Evolutionary conservation across 2,113 vertebrate species (phyloP).

Genomic region (Puffinus mauretanicus): DNA sequence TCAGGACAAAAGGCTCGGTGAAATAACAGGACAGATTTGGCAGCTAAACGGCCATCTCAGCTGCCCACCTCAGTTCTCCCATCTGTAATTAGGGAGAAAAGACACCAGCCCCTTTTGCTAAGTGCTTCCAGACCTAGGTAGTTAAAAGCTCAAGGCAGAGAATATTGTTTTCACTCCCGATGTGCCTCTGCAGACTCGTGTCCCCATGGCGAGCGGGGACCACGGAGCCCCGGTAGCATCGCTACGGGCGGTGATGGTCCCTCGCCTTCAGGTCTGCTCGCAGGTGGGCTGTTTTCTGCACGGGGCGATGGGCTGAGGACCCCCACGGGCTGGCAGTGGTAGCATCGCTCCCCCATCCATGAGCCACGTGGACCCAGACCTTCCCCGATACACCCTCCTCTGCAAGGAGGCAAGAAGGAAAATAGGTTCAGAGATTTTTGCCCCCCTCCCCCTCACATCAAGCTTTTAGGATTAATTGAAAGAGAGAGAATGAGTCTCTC

Average conservation of each 20-base stretch:
- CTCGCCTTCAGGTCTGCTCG: neutral
- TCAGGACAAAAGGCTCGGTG: neutral
- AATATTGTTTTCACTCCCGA: neutral
- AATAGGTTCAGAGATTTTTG: neutral
- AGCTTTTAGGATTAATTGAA: neutral
- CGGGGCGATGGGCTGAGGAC: neutral
- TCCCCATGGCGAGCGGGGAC: rapidly evolving
- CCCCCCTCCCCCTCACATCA: neutral
- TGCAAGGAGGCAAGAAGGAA: neutral
- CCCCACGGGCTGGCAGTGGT: neutral
- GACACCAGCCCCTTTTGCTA: neutral
- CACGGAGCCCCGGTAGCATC: rapidly evolving
- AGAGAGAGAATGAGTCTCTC: neutral
- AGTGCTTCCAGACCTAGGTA: neutral
- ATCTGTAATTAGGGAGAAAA: neutral
- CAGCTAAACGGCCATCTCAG: rapidly evolving
- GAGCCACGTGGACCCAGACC: neutral
- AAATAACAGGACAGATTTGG: neutral
- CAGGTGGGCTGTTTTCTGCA: neutral
- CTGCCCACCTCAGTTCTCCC: neutral
- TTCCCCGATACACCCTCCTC: neutral
- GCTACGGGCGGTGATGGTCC: rapidly evolving
- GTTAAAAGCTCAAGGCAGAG: neutral
- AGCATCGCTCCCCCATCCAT: rapidly evolving
- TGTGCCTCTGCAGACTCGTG: rapidly evolving